phyloP scores from a whole-genome alignment of 2,113 vertebrate genomes.

The Zingel zingel region DNA sequence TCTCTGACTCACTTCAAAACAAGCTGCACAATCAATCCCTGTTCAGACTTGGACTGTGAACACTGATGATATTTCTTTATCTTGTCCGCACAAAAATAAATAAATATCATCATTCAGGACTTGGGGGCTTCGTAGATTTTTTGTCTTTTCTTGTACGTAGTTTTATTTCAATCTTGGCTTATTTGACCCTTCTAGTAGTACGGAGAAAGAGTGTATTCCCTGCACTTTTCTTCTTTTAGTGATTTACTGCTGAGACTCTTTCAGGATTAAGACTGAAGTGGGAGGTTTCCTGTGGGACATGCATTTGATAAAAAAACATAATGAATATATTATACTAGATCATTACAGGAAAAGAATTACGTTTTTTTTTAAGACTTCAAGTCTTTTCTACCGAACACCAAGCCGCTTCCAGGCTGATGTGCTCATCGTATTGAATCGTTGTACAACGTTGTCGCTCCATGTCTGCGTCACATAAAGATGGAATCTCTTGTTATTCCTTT shows the following conservation, averaged over 20 bases:
- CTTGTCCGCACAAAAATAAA: not conserved
- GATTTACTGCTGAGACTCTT: not conserved
- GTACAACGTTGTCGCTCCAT: not conserved
- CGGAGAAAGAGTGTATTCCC: not conserved
- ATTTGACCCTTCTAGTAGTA: not conserved
- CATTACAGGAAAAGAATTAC: not conserved
- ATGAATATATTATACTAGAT: no score
- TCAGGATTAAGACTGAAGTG: not conserved
- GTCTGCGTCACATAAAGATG: not conserved
- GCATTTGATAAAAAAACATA: not conserved
- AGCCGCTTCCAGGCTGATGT: not conserved
- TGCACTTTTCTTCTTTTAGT: not conserved
- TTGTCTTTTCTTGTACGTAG: not conserved
- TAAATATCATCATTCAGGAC: not conserved
- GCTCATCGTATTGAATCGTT: not conserved
- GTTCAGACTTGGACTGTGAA: constrained; percentile 10
- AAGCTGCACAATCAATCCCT: constrained; percentile 5
- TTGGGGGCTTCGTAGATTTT: not conserved
- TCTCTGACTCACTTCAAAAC: constrained; percentile 20
- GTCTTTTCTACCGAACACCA: not conserved
- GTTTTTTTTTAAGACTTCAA: not conserved
- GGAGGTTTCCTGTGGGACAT: not conserved
- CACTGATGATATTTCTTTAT: not conserved
- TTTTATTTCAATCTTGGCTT: not conserved
- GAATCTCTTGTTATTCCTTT: not conserved